Evolutionary conservation across 2,888 invertebrate species (phyloP).

Genomic region (Plutella xylostella): DNA sequence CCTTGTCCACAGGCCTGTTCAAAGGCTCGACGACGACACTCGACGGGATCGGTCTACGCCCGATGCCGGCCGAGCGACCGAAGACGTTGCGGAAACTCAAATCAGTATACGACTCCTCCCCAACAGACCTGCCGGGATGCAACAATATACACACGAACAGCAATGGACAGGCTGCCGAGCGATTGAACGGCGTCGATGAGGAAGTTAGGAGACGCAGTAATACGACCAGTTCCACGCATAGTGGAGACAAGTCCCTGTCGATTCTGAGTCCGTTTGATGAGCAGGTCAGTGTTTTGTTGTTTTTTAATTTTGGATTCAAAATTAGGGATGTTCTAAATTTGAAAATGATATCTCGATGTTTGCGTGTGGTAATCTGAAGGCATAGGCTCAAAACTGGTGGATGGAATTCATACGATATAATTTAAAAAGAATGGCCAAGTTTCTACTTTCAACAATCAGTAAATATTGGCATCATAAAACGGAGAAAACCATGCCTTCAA

Average conservation of each 20-base stretch:
- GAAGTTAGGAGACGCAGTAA: constrained; percentile 56
- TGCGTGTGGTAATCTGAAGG: too few species aligned
- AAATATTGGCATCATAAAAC: too few species aligned
- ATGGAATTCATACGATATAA: too few species aligned
- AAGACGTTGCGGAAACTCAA: constrained; percentile 81
- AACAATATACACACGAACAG: constrained; percentile 40
- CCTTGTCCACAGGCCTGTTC: constrained; percentile 75
- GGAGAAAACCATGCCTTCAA: too few species aligned
- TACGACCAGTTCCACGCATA: constrained; percentile 53
- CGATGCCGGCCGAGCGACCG: constrained; percentile 76
- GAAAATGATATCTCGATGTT: too few species aligned
- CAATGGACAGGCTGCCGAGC: constrained; percentile 50
- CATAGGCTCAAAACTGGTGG: too few species aligned
- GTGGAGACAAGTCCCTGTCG: constrained; percentile 59
- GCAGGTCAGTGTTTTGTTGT: constrained; percentile 39
- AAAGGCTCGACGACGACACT: constrained; percentile 83
- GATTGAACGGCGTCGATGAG: constrained; percentile 60
- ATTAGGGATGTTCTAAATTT: too few species aligned
- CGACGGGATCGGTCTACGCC: constrained; percentile 71
- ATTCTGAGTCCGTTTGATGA: constrained; percentile 92
- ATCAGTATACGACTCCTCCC: constrained; percentile 76
- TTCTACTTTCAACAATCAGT: too few species aligned
- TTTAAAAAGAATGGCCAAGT: too few species aligned
- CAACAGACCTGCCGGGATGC: constrained; percentile 41
- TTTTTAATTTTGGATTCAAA: too few species aligned